Evolutionary conservation across 2,888 invertebrate species (phyloP).

Genomic region (Cacoxenus indagator): DNA sequence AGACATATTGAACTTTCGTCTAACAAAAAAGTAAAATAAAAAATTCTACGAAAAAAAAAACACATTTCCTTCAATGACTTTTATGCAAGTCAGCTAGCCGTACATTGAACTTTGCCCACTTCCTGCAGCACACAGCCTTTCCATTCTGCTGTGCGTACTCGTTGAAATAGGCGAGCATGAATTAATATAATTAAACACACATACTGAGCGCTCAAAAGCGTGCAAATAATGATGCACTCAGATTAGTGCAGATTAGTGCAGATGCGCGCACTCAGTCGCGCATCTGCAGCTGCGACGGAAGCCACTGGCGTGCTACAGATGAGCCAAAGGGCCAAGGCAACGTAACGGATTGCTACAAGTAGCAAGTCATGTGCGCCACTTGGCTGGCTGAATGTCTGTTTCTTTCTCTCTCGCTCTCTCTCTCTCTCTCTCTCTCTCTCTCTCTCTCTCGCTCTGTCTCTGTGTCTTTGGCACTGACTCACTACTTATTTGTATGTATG

Average conservation of each 20-base stretch:
- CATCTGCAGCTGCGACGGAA: no score
- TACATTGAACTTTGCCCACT: not conserved
- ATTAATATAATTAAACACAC: constrained; percentile 63
- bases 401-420: no score
- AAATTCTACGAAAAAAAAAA: not conserved
- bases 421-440: no score
- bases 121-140: not conserved
- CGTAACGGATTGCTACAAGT: no score
- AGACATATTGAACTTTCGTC: not conserved
- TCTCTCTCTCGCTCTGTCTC: no score
- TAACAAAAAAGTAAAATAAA: not conserved
- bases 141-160: constrained; percentile 21
- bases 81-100: no score
- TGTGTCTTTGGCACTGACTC: no score
- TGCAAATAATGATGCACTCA: constrained; percentile 45
- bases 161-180: constrained; percentile 47
- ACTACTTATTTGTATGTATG: no score
- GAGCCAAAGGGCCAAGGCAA: no score
- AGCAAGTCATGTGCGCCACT: no score
- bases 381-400: no score
- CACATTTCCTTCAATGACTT: not conserved
- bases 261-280: not conserved
- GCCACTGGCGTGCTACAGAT: no score
- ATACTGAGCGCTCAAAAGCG: constrained; percentile 57
- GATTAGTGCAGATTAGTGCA: not conserved